Evolutionary conservation across 2,113 vertebrate species (phyloP).

Genomic region (Pachypanchax playfairii): DNA sequence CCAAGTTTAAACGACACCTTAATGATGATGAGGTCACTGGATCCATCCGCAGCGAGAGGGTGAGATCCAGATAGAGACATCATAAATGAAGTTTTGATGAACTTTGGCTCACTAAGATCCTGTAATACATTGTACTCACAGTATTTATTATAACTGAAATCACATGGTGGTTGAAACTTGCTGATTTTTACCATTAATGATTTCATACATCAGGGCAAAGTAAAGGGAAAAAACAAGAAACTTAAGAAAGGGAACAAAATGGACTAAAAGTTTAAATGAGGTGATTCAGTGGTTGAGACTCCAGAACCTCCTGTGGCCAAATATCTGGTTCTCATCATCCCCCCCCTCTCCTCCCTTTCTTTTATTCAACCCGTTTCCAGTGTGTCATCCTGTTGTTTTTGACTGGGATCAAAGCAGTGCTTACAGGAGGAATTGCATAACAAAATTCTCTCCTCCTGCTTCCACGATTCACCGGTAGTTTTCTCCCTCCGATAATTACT

Average conservation of each 20-base stretch:
- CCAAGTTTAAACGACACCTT: conserved; percentile 97
- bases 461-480: conserved; percentile 1
- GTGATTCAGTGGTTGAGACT: not conserved
- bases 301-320: conserved; percentile 28
- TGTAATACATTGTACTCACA: not conserved
- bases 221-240: conserved; percentile 2
- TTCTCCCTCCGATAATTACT: conserved; percentile 47
- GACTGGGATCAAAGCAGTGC: conserved; percentile 46
- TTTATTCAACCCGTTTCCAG: conserved; percentile 12
- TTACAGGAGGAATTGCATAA: conserved; percentile 32
- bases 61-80: conserved; percentile 74
- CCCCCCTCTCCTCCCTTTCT: conserved; percentile 10
- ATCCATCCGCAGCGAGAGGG: conserved; percentile 95
- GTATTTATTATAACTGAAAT: not conserved
- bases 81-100: too few species aligned
- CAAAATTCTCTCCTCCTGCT: conserved; percentile 16
- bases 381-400: conserved; percentile 31
- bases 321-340: conserved; percentile 49
- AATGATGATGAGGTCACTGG: conserved; percentile 97
- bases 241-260: not conserved
- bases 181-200: not conserved
- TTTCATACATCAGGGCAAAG: not conserved
- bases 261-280: not conserved
- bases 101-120: too few species aligned
- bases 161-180: not conserved